Evolutionary conservation across 2,113 vertebrate genomes (phyloP), one percentile per base, ranked within the genome.

Genomic region (Saccopteryx bilineata): DNA sequence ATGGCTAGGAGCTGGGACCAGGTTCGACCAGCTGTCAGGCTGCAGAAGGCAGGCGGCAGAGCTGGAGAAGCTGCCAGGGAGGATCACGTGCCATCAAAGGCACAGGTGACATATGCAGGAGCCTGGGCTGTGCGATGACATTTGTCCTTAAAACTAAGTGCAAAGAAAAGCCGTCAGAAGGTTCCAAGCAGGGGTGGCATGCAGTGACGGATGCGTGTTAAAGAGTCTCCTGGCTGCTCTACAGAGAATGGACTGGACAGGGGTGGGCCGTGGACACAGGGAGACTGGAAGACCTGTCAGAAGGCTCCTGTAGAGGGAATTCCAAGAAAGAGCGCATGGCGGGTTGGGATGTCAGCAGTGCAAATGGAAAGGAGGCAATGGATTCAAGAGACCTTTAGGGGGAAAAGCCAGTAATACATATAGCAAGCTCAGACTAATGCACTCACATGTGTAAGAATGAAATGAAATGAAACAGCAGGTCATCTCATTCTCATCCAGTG

Each of bases 401-500:
- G 39, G 76, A 11, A 28, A 46, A 23, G 87, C 68, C 75, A 63
- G 65, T 1, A 39, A 39, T 39, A 39, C 39, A 39, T 2, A 39
- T 39, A 39, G 39, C 39, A 39, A 39, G 39, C 39, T 39, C 39
- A 39, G 39, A 39, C 39, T 39, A 39, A 39, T 39, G 39, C 39
- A 39, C 39, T 39, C 39, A 39, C 18, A 10, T 31, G 48, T 0
- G 33, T 6, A 50, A 89, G 15, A 39, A 72, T 17, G 56, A 89
- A 23, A 33, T 0, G 21, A 23, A 48, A 61, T 1, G 14, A 39
- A 39, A 48, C 54, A 39, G 33, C 6, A 5, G 2, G 0, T 28
- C 68, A 39, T 39, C 56, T 78, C 2, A 1, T 50, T 39, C 21
- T 8, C n/a, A 28, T 39, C 50, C 21, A 17, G 46, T 0, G 0